These are phyloP conservation scores for Brachionus manjavacas DNA, from an alignment of 1,140 invertebrate species.

Conservation along the genomic window DNA sequence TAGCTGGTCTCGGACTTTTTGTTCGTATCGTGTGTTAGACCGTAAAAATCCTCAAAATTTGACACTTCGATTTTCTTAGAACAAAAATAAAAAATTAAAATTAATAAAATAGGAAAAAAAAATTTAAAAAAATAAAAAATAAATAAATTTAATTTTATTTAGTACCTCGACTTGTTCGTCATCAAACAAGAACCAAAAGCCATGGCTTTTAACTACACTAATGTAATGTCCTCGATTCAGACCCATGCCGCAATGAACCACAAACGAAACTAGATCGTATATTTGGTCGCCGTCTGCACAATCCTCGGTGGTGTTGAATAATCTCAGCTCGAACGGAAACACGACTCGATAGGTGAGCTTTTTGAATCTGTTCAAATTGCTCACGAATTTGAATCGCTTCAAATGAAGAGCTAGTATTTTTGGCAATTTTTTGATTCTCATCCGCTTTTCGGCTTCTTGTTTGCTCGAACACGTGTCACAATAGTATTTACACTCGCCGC, in stretches of 20 bases:
- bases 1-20: conserved; percentile 98
- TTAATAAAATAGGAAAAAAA: background rate
- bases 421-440: conserved; percentile 95
- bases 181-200: conserved; percentile 97
- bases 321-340: conserved; percentile 89
- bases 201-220: conserved; percentile 97
- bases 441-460: conserved; percentile 91
- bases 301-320: conserved; percentile 95
- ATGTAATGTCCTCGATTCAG: conserved; percentile 99
- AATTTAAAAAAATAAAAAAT: background rate
- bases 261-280: conserved; percentile 96
- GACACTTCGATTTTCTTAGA: conserved; percentile 96
- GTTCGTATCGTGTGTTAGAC: conserved; percentile 91
- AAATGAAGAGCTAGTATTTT: conserved; percentile 94
- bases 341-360: conserved; percentile 98
- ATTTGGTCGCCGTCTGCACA: conserved; percentile 91
- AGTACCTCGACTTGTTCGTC: conserved; percentile 99
- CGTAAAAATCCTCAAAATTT: conserved; percentile 98
- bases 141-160: background rate
- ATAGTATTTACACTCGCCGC: conserved; percentile 98
- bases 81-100: conserved; percentile 44
- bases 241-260: conserved; percentile 97
- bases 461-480: conserved; percentile 99
- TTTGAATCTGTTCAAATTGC: conserved; percentile 94
- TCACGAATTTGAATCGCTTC: conserved; percentile 98